Base-by-base conservation (phyloP, 1,140 invertebrate genomes). In the Aphelenchoides besseyi region DNA sequence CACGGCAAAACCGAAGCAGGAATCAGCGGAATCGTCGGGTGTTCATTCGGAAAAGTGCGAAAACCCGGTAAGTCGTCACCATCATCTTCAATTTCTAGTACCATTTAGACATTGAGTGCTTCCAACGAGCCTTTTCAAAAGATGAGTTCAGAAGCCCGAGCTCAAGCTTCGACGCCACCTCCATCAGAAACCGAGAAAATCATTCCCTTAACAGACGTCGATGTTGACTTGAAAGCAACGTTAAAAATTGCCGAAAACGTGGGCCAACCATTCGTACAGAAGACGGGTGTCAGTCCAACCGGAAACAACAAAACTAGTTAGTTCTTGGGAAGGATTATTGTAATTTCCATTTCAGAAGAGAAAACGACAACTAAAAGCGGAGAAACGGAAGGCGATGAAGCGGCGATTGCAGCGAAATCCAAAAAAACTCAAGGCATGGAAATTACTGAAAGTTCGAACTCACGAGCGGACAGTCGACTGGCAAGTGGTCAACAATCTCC, bases 401-500 rank as follows among this genome's bases (percentile, higher is more conserved):
- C n/a, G n/a, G n/a, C n/a, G n/a, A n/a, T n/a, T n/a, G n/a, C n/a
- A n/a, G n/a, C n/a, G n/a, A n/a, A n/a, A n/a, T n/a, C n/a, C n/a
- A n/a, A n/a, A n/a, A n/a, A n/a, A n/a, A n/a, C n/a, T n/a, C n/a
- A n/a, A n/a, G n/a, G n/a, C n/a, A n/a, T n/a, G n/a, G n/a, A n/a
- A n/a, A n/a, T n/a, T n/a, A n/a, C n/a, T n/a, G n/a, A n/a, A n/a
- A n/a, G n/a, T n/a, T n/a, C n/a, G n/a, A n/a, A n/a, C n/a, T n/a
- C n/a, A n/a, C n/a, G 41, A 23, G 41, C 41, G 41, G 41, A 48
- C 41, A 48, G 41, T 23, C 41, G 41, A 23, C 12, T 23, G 41
- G 41, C 41, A 12, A 48, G 41, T 23, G 41, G 41, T 23, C 41
- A 48, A 48, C 41, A 48, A 23, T 70, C 68, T 3, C 68, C 68